These are phyloP conservation scores for Cardiocondyla obscurior DNA, from an alignment of 1,140 invertebrate genomes.

Conservation along the genomic window DNA sequence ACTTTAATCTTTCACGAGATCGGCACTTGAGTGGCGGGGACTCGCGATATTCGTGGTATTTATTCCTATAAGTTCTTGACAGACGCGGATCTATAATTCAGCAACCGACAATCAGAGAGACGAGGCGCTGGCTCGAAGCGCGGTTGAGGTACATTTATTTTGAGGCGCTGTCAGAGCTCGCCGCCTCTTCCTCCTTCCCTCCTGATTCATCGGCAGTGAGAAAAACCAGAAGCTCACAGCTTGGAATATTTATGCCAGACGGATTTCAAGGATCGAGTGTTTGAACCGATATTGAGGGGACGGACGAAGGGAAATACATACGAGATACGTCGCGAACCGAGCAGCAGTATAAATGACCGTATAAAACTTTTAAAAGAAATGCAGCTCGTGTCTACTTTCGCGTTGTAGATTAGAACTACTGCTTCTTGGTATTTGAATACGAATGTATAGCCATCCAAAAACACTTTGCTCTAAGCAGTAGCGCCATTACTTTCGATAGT, in stretches of 20 bases:
- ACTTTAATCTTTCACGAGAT: constrained; percentile 48
- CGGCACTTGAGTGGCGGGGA: not conserved
- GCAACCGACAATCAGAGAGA: constrained; percentile 48
- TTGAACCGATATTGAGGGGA: constrained; percentile 9
- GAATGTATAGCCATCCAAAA: not conserved
- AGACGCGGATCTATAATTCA: constrained; percentile 51
- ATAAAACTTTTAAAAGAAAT: constrained; percentile 46
- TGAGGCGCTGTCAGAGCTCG: constrained; percentile 44
- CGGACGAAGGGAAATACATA: not conserved
- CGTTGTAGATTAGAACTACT: constrained; percentile 43
- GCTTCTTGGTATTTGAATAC: constrained; percentile 25
- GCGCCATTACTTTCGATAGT: constrained; percentile 3
- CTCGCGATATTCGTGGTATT: constrained; percentile 36
- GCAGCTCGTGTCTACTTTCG: not conserved
- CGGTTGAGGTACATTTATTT: constrained; percentile 54
- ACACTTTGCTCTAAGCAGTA: not conserved
- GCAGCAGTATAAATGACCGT: constrained; percentile 46
- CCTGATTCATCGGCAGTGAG: constrained; percentile 39
- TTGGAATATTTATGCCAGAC: constrained; percentile 48
- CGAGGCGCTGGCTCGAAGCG: constrained; percentile 13
- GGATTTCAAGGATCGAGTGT: constrained; percentile 40
- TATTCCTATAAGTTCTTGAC: constrained; percentile 51
- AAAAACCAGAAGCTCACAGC: constrained; percentile 1
- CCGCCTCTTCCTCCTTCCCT: too few relatives aligned
- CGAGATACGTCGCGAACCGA: constrained; percentile 47